Base-by-base conservation (phyloP, 2,113 vertebrate genomes). In the Hyaena hyaena region DNA sequence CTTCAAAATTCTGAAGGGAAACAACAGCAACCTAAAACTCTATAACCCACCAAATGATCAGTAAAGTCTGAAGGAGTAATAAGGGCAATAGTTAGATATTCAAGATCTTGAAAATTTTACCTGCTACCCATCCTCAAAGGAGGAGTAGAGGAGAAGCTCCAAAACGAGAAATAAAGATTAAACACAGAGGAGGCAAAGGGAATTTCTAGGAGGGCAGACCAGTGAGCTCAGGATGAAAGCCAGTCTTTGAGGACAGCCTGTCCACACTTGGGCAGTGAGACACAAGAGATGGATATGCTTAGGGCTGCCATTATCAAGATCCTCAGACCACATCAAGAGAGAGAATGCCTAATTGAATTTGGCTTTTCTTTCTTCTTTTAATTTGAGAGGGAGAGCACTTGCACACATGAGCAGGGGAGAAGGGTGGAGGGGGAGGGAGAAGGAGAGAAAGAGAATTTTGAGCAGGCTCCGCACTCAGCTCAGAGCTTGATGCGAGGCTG, bases 161-260 rank as follows among this genome's bases (percentile, higher is more conserved):
- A 85, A 86, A 50, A 90, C 9, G 66, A 66, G 35, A 93, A 94
- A 94, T 61, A 76, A 65, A 93, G n/a, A 89, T n/a, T 21, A 53
- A 84, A 66, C 53, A 92, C 35, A 84, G 14, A 79, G 6, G 26
- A 83, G 33, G 24, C n/a, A 45, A 63, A 84, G 69, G 28, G 55
- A 48, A 92, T 63, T 35, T 53, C 26, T 50, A 28, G 14, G 5
- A 10, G 35, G 10, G 33, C 2, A 76, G 35, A 63, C 88, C 9
- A 55, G 0, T 19, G 5, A 31, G 80, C 48, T 82, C 65, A 26
- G 33, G 45, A 50, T n/a, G 2, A 39, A 17, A 55, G 24, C 23
- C 35, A 58, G 4, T 33, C 86, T 53, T n/a, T 8, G 10, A 89
- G 33, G 12, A 69, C 43, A 9, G 81, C 55, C 33, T 28, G 26